phyloP scores from a whole-genome alignment of 2,888 invertebrate genomes.

The Pachydiplax longipennis region DNA sequence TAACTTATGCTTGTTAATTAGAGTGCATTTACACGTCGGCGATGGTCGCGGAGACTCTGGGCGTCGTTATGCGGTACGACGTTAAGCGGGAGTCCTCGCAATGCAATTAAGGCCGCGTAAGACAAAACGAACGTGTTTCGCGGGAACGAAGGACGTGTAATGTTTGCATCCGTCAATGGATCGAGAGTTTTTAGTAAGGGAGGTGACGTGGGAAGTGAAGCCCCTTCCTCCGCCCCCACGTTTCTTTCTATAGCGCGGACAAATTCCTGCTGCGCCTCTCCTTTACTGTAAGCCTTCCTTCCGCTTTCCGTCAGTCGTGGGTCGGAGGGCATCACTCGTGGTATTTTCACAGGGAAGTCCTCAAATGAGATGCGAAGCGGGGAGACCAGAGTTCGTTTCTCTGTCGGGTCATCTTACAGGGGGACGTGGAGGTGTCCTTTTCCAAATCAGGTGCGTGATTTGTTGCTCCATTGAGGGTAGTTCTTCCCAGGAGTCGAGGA shows the following conservation, averaged over 20 bases:
- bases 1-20: no score
- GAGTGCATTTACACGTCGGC: no score
- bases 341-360: no score
- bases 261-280: neutral
- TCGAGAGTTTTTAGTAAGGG: neutral
- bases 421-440: neutral
- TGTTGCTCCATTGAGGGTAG: neutral
- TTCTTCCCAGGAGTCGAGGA: neutral
- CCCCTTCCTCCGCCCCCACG: neutral
- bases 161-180: neutral
- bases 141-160: neutral
- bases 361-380: neutral
- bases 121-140: neutral
- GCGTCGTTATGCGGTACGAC: no score
- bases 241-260: neutral
- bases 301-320: neutral
- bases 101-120: neutral
- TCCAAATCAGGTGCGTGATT: neutral
- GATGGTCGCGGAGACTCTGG: no score
- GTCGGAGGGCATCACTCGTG: neutral
- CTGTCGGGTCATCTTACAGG: neutral
- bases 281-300: neutral
- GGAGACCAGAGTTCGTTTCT: neutral
- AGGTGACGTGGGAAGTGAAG: conserved; percentile 25
- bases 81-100: no score